Evolutionary conservation across 2,888 invertebrate species (phyloP).

Genomic region (Lasioglossum lativentre): DNA sequence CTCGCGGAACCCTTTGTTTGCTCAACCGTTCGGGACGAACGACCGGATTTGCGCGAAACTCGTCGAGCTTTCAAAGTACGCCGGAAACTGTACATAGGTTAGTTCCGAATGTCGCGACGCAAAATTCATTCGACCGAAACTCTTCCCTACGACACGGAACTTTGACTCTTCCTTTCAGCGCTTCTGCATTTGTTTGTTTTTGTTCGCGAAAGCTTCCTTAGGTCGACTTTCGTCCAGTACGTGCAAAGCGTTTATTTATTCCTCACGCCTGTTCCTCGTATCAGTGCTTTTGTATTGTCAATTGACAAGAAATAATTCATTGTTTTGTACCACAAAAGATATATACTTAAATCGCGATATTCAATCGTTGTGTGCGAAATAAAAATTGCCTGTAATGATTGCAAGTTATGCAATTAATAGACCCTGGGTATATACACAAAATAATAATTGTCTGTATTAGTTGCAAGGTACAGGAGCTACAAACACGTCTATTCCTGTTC

Average conservation of each 20-base stretch:
- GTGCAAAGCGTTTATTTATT: neutral
- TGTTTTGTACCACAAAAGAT: no score
- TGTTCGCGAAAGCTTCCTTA: neutral
- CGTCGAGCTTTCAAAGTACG: neutral
- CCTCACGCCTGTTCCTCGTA: no score
- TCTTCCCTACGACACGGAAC: neutral
- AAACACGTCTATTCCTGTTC: no score
- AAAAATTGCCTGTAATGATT: no score
- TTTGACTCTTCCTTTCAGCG: neutral
- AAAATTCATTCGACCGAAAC: slow-evolving; percentile 1
- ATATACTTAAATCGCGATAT: no score
- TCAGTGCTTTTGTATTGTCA: no score
- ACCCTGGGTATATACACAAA: no score
- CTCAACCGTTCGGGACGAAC: slow-evolving; percentile 10
- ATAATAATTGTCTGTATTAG: no score
- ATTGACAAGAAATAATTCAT: neutral
- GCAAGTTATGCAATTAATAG: no score
- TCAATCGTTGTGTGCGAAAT: no score
- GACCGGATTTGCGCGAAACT: neutral
- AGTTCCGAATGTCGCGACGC: neutral
- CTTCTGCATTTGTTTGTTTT: neutral
- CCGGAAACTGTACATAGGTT: slow-evolving; percentile 13
- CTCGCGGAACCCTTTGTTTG: slow-evolving; percentile 29
- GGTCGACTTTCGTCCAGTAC: neutral
- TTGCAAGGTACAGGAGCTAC: no score